These are phyloP conservation scores for Bujurquina vittata DNA, from an alignment of 2,113 vertebrate species.

Conservation along the genomic window DNA sequence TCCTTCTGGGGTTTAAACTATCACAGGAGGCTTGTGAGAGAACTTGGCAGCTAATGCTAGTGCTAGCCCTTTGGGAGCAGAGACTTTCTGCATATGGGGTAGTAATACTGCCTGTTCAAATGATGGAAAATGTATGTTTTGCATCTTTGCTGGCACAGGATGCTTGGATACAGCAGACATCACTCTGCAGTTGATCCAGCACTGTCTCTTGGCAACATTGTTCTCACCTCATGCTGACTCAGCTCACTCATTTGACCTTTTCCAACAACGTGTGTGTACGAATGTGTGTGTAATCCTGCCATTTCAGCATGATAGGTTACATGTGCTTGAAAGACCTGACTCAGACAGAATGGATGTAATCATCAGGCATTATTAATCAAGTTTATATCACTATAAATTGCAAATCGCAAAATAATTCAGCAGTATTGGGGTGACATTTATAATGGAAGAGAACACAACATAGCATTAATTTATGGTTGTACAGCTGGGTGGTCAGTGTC, in stretches of 20 bases:
- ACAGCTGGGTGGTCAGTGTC: background rate
- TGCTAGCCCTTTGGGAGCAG: background rate
- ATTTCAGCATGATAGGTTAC: background rate
- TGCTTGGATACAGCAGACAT: too few species aligned
- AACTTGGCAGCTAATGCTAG: background rate
- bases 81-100: background rate
- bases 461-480: background rate
- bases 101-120: background rate
- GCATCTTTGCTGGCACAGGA: background rate
- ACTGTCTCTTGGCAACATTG: too few species aligned
- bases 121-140: background rate
- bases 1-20: background rate
- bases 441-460: background rate
- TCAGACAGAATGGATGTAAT: background rate
- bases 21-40: background rate
- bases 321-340: background rate
- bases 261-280: background rate
- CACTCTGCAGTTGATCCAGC: too few species aligned
- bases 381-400: background rate
- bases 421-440: background rate
- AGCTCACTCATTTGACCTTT: background rate
- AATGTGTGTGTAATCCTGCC: too few species aligned
- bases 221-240: too few species aligned
- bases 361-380: background rate
- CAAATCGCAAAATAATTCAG: background rate